These are phyloP conservation scores for Marisa cornuarietis DNA, from an alignment of 1,140 invertebrate genomes.

Conservation along the genomic window DNA sequence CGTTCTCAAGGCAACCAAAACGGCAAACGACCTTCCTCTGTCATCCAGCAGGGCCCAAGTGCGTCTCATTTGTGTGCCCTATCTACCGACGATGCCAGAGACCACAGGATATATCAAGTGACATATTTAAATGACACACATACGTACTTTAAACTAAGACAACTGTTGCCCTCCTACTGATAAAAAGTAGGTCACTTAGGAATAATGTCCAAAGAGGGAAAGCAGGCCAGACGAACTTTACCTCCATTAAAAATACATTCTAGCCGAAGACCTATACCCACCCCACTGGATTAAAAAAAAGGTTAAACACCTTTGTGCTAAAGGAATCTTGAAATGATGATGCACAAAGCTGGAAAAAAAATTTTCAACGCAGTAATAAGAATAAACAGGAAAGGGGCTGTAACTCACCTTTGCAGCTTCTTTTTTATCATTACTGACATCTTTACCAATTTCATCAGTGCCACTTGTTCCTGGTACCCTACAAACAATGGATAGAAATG, in stretches of 20 bases:
- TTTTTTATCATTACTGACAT: conserved; percentile 5
- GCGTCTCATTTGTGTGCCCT: conserved; percentile 16
- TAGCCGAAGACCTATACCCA: no score
- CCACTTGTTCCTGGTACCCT: conserved; percentile 12
- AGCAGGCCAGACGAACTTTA: no score
- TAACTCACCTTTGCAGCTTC: conserved; percentile 26
- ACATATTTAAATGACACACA: conserved; percentile 5
- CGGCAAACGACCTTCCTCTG: neutral
- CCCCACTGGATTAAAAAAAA: no score
- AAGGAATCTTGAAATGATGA: no score
- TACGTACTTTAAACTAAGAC: neutral
- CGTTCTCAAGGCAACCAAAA: conserved; percentile 15
- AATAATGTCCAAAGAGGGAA: no score
- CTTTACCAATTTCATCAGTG: conserved; percentile 14
- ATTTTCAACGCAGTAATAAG: neutral
- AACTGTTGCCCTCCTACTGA: no score
- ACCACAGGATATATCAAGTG: conserved; percentile 17
- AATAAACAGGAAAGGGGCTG: conserved; percentile 4
- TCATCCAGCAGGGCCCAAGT: conserved; percentile 25
- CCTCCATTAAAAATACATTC: no score
- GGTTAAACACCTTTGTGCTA: no score
- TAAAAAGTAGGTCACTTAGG: no score
- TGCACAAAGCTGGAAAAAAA: conserved; percentile 3
- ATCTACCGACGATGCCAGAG: conserved; percentile 18
- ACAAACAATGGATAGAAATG: neutral